A percentile compares a stretch with the other conserved stretches of the same genome.
Conservation (phyloP, 2,797 vertebrate species). For the Chelmon rostratus region DNA sequence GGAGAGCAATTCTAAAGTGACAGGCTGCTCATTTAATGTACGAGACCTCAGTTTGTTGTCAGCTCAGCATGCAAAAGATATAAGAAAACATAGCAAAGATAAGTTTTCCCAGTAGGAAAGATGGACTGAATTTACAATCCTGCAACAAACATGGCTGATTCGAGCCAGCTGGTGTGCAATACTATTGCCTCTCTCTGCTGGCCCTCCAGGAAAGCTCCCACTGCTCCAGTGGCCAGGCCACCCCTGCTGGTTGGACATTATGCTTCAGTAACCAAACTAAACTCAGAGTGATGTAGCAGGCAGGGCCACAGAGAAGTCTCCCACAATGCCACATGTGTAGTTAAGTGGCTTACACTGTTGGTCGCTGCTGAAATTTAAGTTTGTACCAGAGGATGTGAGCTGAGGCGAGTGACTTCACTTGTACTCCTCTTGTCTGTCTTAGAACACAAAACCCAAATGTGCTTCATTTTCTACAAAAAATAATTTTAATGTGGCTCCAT, state of each 20-base stretch:
- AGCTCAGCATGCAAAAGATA: slow-evolving; percentile 8
- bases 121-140: slow-evolving; percentile 27
- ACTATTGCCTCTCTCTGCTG: background rate
- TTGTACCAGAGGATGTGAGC: slow-evolving; percentile 5
- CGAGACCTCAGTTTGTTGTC: slow-evolving; percentile 2
- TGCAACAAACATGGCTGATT: slow-evolving; percentile 28
- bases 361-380: slow-evolving; percentile 15
- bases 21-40: background rate
- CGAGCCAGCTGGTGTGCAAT: slow-evolving; percentile 12
- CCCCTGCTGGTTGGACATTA: slow-evolving; percentile 41
- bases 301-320: slow-evolving; percentile 18
- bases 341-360: slow-evolving; percentile 29
- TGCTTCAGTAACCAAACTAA: slow-evolving; percentile 44
- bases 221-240: slow-evolving; percentile 29
- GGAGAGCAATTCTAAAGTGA: background rate
- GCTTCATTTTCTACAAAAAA: slow-evolving; percentile 14
- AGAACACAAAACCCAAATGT: slow-evolving; percentile 30
- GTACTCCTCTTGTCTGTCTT: background rate
- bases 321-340: slow-evolving; percentile 19
- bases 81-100: background rate
- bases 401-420: slow-evolving; percentile 4
- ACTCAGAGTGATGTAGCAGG: slow-evolving; percentile 24
- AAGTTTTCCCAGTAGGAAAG: slow-evolving; percentile 17
- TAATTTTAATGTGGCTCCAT: slow-evolving; percentile 23
- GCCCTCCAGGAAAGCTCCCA: slow-evolving; percentile 27